Evolutionary conservation across 2,888 invertebrate genomes (phyloP).

Genomic region (Teinopalpus imperialis): DNA sequence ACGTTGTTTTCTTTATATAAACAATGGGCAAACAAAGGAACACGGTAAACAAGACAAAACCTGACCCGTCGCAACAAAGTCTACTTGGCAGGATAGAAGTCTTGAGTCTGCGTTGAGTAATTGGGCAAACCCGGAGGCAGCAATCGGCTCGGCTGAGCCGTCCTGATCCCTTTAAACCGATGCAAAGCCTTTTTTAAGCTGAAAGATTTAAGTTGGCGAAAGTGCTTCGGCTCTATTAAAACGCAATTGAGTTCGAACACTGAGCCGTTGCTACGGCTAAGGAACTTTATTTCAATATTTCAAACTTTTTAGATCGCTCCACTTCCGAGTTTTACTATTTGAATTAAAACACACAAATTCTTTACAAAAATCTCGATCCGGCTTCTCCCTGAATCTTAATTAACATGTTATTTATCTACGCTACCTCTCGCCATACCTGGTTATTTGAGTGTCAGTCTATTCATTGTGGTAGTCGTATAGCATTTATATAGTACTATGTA

Average conservation of each 20-base stretch:
- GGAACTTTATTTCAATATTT: slow-evolving; percentile 35
- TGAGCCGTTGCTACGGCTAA: slow-evolving; percentile 33
- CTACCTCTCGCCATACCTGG: too few species aligned
- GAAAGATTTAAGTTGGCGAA: slow-evolving; percentile 80
- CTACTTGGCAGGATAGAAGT: slow-evolving; percentile 56
- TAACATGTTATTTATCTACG: too few species aligned
- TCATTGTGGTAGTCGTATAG: too few species aligned
- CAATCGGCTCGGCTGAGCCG: slow-evolving; percentile 72
- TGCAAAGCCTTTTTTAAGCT: slow-evolving; percentile 80
- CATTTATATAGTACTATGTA: too few species aligned
- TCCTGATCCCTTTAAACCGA: slow-evolving; percentile 78
- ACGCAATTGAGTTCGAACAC: slow-evolving; percentile 63
- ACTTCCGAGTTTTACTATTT: not conserved
- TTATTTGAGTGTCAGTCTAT: too few species aligned
- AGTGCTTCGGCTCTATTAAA: slow-evolving; percentile 78
- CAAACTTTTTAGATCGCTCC: slow-evolving; percentile 4
- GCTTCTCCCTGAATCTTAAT: too few species aligned
- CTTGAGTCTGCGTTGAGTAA: slow-evolving; percentile 70
- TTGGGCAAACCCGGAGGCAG: slow-evolving; percentile 72
- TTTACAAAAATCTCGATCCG: too few species aligned
- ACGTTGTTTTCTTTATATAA: too few species aligned
- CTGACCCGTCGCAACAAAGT: slow-evolving; percentile 33
- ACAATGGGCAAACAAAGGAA: too few species aligned
- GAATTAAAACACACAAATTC: too few species aligned
- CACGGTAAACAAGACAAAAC: slow-evolving; percentile 28